These are phyloP conservation scores for Etheostoma perlongum DNA, from an alignment of 2,797 vertebrate species.

Conservation along the genomic window DNA sequence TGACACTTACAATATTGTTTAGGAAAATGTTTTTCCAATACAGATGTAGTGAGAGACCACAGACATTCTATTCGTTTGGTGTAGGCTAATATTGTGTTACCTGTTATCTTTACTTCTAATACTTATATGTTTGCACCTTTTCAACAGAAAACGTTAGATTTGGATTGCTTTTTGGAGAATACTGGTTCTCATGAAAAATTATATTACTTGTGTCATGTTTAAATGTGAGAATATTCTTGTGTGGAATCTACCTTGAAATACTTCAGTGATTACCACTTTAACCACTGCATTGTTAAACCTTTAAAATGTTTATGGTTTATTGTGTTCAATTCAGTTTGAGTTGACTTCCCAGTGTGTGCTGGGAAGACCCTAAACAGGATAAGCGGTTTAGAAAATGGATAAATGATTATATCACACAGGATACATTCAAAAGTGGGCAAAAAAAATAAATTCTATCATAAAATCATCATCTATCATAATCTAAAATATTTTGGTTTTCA, in stretches of 20 bases:
- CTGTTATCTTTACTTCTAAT: too few relatives aligned
- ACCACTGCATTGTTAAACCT: neutral
- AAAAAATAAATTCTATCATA: neutral
- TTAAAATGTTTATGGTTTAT: neutral
- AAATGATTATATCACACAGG: neutral
- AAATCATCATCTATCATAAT: too few relatives aligned
- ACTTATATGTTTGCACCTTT: too few relatives aligned
- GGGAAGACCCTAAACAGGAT: neutral
- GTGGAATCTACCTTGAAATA: neutral
- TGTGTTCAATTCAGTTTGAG: neutral
- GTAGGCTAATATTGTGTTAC: too few relatives aligned
- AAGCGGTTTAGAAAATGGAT: neutral
- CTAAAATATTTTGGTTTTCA: neutral
- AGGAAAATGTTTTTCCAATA: too few relatives aligned
- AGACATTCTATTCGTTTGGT: too few relatives aligned
- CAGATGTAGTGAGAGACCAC: too few relatives aligned
- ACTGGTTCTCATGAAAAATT: neutral
- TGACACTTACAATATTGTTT: too few relatives aligned
- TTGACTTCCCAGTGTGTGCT: neutral
- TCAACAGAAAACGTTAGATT: neutral
- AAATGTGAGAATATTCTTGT: neutral
- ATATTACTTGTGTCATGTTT: neutral
- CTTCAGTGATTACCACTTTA: neutral
- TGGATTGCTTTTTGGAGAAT: neutral
- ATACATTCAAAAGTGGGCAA: neutral